phyloP scores from a whole-genome alignment of 2,888 invertebrate genomes.

The Dasysyrphus albostriatus region DNA sequence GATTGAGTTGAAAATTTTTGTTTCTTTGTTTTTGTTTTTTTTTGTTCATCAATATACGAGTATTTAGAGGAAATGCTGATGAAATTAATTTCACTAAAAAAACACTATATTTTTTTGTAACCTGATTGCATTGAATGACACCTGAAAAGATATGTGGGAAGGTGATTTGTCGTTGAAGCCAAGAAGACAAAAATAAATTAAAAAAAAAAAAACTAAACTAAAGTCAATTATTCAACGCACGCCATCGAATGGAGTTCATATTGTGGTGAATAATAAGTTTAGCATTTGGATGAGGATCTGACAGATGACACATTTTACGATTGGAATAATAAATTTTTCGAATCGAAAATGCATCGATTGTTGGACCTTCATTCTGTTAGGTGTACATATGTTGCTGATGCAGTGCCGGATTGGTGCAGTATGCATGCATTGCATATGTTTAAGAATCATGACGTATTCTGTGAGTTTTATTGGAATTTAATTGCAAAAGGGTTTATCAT shows the following conservation, averaged over 20 bases:
- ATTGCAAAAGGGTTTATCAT: constrained; percentile 64
- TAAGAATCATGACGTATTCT: constrained; percentile 57
- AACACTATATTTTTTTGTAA: not conserved
- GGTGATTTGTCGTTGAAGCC: constrained; percentile 66
- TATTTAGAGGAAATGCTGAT: constrained; percentile 46
- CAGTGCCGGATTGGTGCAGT: not conserved
- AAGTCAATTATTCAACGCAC: constrained; percentile 75
- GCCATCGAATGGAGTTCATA: constrained; percentile 66
- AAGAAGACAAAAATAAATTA: constrained; percentile 12
- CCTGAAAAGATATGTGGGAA: constrained; percentile 66
- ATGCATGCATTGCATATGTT: constrained; percentile 16
- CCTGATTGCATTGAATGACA: constrained; percentile 68
- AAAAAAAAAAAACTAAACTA: constrained; percentile 7
- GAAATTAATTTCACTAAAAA: constrained; percentile 31
- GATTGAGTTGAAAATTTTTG: constrained; percentile 68
- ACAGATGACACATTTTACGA: constrained; percentile 75
- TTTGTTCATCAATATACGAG: constrained; percentile 31
- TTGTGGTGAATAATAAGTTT: constrained; percentile 75
- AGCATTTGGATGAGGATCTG: constrained; percentile 66
- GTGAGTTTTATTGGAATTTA: constrained; percentile 72
- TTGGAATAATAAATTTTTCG: constrained; percentile 74
- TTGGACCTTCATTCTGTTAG: not conserved
- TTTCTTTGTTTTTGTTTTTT: constrained; percentile 3
- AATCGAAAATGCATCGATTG: constrained; percentile 44
- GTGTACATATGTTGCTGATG: not conserved